phyloP scores from a whole-genome alignment of 1,140 invertebrate species.

The Holcopasites calliopsidis region DNA sequence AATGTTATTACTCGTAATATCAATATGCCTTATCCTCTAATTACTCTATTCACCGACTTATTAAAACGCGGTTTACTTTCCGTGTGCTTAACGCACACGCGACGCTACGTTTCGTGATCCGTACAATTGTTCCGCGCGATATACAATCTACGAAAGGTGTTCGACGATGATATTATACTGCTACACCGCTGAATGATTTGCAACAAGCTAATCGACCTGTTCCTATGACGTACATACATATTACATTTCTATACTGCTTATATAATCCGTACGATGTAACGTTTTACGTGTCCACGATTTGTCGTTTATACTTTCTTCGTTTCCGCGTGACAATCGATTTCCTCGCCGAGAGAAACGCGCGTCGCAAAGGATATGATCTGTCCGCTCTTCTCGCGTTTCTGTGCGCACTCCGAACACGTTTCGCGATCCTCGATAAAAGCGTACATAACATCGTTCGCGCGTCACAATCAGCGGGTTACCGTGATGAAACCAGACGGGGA shows the following conservation, averaged over 20 bases:
- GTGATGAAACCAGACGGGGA: neutral
- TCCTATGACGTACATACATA: slow-evolving; percentile 1
- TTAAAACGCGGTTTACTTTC: slow-evolving; percentile 66
- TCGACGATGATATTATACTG: slow-evolving; percentile 3
- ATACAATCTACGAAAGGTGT: slow-evolving; percentile 39
- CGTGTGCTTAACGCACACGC: slow-evolving; percentile 36
- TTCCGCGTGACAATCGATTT: neutral
- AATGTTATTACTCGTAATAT: slow-evolving; percentile 40
- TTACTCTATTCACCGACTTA: slow-evolving; percentile 44
- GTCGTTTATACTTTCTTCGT: slow-evolving; percentile 24
- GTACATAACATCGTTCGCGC: slow-evolving; percentile 10
- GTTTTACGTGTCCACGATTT: slow-evolving; percentile 12
- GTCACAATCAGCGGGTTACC: slow-evolving; percentile 33
- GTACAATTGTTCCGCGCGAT: slow-evolving; percentile 17
- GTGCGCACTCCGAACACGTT: slow-evolving; percentile 26
- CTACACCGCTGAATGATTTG: neutral
- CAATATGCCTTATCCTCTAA: slow-evolving; percentile 47
- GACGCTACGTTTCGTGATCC: slow-evolving; percentile 36
- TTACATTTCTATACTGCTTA: slow-evolving; percentile 5
- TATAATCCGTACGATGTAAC: neutral
- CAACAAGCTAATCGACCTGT: neutral
- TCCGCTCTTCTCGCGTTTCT: neutral
- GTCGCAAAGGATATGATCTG: slow-evolving; percentile 30
- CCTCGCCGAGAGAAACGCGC: too few relatives aligned
- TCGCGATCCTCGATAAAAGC: slow-evolving; percentile 25